These are phyloP conservation scores for Acanthis flammea DNA, from an alignment of 2,797 vertebrate genomes.

Conservation along the genomic window DNA sequence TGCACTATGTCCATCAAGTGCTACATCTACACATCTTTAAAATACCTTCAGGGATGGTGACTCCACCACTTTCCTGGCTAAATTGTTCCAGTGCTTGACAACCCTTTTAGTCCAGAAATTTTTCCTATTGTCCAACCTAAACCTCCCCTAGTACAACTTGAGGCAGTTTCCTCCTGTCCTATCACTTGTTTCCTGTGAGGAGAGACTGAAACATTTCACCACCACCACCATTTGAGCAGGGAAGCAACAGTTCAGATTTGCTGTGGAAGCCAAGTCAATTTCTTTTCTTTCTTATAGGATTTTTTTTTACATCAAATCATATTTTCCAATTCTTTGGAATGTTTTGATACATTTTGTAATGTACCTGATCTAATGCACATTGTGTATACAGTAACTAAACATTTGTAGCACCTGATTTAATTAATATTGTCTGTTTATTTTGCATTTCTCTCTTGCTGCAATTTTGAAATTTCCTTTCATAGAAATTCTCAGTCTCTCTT, in stretches of 20 bases:
- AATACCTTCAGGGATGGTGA: background rate
- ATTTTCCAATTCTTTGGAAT: background rate
- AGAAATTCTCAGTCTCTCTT: background rate
- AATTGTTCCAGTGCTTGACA: background rate
- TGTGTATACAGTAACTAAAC: background rate
- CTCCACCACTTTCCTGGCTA: background rate
- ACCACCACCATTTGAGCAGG: background rate
- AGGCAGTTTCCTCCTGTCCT: background rate
- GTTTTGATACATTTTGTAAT: background rate
- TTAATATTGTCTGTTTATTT: background rate
- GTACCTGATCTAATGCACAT: background rate
- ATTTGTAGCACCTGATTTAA: background rate
- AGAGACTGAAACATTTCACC: background rate
- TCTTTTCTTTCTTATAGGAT: background rate
- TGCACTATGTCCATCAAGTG: background rate
- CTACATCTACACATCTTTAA: background rate
- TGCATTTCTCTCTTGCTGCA: background rate
- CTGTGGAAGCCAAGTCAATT: background rate
- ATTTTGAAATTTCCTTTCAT: background rate
- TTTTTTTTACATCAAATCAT: background rate
- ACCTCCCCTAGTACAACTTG: background rate
- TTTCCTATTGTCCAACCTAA: background rate
- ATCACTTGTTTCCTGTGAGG: background rate
- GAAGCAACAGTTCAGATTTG: background rate
- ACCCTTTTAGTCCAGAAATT: background rate